Base-by-base conservation (phyloP, 2,797 vertebrate species). In the Percopsis omiscomaycus region DNA sequence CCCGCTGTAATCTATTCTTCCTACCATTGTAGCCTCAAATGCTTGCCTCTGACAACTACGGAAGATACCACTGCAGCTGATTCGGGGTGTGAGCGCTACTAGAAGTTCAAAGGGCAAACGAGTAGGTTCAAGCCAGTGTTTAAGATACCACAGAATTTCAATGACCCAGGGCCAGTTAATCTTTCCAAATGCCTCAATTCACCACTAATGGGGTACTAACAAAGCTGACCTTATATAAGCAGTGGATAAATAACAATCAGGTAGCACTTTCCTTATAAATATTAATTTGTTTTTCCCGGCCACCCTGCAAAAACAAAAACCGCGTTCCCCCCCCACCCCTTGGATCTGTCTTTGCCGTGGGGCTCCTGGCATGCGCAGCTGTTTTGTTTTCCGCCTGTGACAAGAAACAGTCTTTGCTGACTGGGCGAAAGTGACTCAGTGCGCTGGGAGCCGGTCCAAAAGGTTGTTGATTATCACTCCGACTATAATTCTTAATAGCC, bases 401-500 rank as follows among this genome's bases (percentile, higher is more conserved):
- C 84, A 72, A 80, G 74, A 66, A 53, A 60, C 78, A 16, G 3
- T 67, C 54, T 84, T 64, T 88, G 89, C 87, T 91, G 87, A 91
- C 74, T 73, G 69, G 69, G 81, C 87, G 81, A 73, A 84, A 80
- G 73, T 82, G 73, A 79, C 67, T 87, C 87, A 86, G 84, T 77
- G 68, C 59, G 49, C 75, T 57, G 70, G 86, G 84, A 84, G 30
- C 5, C 9, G 2, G 37, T 81, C 84, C 86, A 87, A 73, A 80
- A 74, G 14, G 64, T 72, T 84, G 81, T 83, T 83, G 75, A 77
- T 80, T 74, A 60, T 79, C 74, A 11, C 27, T 13, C 3, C 13
- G 48, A 60, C 64, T 64, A 30, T 73, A 66, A 77, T 72, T 81
- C 61, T 69, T 73, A 69, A 75, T 58, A 63, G 71, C 45, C 68